phyloP scores from a whole-genome alignment of 92 coral and sea anemone genomes.

The Zoanthus gigantus region DNA sequence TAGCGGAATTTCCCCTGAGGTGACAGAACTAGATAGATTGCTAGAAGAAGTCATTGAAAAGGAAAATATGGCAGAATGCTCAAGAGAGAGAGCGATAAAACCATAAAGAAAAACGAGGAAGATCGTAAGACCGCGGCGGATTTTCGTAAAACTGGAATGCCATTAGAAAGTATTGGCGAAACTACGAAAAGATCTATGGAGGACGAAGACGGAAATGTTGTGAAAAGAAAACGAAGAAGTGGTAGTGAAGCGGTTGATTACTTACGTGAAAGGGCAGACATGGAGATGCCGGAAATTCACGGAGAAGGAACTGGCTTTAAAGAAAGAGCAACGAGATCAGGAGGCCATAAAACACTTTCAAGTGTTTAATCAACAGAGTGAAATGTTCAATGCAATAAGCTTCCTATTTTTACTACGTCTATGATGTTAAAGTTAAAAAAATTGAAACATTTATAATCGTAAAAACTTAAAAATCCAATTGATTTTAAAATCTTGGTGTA shows the following conservation, averaged over 20 bases:
- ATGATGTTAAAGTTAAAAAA: no score
- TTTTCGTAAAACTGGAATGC: neutral
- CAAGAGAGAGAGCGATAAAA: conserved; percentile 5
- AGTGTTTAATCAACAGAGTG: neutral
- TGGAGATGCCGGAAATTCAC: conserved; percentile 6
- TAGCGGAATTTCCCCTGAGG: conserved; percentile 35
- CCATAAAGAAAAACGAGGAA: conserved; percentile 36
- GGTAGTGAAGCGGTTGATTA: conserved; percentile 28
- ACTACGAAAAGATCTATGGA: neutral
- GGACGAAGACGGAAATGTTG: conserved; percentile 11
- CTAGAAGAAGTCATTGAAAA: conserved; percentile 24
- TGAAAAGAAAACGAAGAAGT: conserved; percentile 47
- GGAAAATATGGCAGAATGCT: conserved; percentile 26
- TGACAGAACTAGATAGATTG: conserved; percentile 40
- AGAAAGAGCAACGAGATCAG: neutral
- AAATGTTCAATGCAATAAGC: neutral
- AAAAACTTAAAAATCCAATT: no score
- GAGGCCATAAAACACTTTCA: neutral
- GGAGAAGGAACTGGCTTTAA: conserved; percentile 1
- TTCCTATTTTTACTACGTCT: no score
- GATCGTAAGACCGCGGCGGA: conserved; percentile 1
- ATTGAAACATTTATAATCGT: no score
- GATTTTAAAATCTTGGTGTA: no score
- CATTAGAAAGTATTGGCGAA: conserved; percentile 1
- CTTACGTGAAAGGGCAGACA: conserved; percentile 42